phyloP scores from a whole-genome alignment of 2,888 invertebrate species.

The Elegia similella region DNA sequence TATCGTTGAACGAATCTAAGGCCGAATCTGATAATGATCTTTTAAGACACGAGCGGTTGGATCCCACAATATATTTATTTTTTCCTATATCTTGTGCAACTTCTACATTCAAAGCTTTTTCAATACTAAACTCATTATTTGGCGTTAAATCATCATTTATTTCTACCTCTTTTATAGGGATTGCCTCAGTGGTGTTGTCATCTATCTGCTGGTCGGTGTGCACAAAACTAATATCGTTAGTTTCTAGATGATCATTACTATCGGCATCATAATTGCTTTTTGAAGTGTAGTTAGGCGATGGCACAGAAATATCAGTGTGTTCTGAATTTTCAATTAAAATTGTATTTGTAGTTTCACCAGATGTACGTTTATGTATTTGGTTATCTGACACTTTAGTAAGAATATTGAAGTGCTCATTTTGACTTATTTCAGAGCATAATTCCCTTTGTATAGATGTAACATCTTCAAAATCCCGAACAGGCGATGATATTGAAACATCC shows the following conservation, averaged over 20 bases:
- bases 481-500: neutral
- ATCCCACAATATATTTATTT: conserved; percentile 18
- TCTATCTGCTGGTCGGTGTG: neutral
- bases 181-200: neutral
- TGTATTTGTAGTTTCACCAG: neutral
- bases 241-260: neutral
- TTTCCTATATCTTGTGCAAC: neutral
- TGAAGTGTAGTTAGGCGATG: neutral
- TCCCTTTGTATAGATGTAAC: neutral
- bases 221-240: neutral
- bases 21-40: conserved; percentile 70
- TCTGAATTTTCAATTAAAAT: neutral
- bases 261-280: neutral
- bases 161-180: too few relatives aligned
- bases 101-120: neutral
- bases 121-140: neutral
- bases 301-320: neutral
- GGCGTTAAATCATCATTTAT: neutral
- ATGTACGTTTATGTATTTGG: neutral
- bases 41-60: conserved; percentile 44
- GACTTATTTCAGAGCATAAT: neutral
- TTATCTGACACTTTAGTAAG: neutral
- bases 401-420: neutral
- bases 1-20: conserved; percentile 37
- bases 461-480: too few relatives aligned